phyloP scores from a whole-genome alignment of 30 jellyfish, hydroid and myxozoan species.

The Turritopsis rubra region DNA sequence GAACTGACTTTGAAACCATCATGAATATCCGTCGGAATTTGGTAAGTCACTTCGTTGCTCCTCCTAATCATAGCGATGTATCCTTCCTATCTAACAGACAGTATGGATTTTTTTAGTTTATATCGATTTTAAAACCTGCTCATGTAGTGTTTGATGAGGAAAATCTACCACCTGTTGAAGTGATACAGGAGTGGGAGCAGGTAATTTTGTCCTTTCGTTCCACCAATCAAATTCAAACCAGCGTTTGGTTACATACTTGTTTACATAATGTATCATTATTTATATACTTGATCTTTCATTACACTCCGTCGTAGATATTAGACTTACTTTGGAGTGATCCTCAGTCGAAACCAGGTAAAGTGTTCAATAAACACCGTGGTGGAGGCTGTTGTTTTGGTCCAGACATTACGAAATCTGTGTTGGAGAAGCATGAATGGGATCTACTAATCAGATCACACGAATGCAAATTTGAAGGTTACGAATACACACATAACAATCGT shows the following conservation, averaged over 20 bases:
- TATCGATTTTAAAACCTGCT: constrained; percentile 63
- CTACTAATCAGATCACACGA: constrained; percentile 73
- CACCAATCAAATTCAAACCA: background rate
- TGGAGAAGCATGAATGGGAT: constrained; percentile 35
- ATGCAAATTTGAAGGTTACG: constrained; percentile 72
- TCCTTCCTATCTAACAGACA: too few species aligned
- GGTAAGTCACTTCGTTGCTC: constrained; percentile 1
- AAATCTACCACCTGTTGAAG: constrained; percentile 36
- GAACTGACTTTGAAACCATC: constrained; percentile 42
- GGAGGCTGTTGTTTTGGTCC: constrained; percentile 92
- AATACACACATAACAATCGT: constrained; percentile 38
- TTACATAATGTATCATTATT: background rate
- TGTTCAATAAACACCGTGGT: constrained; percentile 61
- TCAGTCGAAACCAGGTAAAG: constrained; percentile 49
- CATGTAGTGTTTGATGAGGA: constrained; percentile 45
- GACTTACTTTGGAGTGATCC: constrained; percentile 89
- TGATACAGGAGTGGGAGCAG: constrained; percentile 71
- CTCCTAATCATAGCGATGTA: background rate
- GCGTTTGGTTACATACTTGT: background rate
- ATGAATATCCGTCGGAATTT: constrained; percentile 29
- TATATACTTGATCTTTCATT: background rate
- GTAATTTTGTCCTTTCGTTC: constrained; percentile 20
- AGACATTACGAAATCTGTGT: constrained; percentile 37
- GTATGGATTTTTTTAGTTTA: constrained; percentile 57
- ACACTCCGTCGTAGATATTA: constrained; percentile 29